Percentiles rank a stretch among this genome's conserved stretches.
Evolutionary conservation across 1,140 invertebrate species (phyloP).

Genomic region (Heterodera carotae): DNA sequence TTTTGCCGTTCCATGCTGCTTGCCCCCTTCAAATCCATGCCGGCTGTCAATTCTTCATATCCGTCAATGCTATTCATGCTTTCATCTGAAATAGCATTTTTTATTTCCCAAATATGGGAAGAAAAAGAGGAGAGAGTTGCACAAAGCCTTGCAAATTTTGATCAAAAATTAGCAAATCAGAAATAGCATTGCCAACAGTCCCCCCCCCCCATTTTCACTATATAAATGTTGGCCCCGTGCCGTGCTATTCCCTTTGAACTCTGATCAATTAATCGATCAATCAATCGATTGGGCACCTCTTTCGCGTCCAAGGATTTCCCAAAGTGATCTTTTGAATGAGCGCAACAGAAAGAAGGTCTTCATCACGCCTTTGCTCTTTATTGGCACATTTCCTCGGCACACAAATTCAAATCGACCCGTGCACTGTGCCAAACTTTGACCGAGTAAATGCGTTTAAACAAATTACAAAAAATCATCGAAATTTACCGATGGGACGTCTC

Average conservation of each 20-base stretch:
- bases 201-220: too few relatives aligned
- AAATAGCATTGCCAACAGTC: too few relatives aligned
- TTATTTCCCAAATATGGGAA: too few relatives aligned
- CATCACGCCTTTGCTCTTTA: constrained; percentile 65
- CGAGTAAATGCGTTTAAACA: not conserved
- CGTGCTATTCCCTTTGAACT: constrained; percentile 14
- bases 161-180: too few relatives aligned
- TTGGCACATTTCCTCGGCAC: constrained; percentile 60
- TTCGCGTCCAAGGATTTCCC: constrained; percentile 59
- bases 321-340: constrained; percentile 60
- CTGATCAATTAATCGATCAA: too few relatives aligned
- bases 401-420: constrained; percentile 63
- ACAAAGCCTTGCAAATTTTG: too few relatives aligned
- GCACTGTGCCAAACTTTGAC: constrained; percentile 46
- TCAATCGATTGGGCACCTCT: too few relatives aligned
- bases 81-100: constrained; percentile 51
- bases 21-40: constrained; percentile 43
- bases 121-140: too few relatives aligned
- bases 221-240: not conserved
- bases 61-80: constrained; percentile 61
- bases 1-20: not conserved
- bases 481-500: constrained; percentile 48
- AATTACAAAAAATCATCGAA: not conserved
- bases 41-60: constrained; percentile 55
- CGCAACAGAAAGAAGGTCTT: constrained; percentile 56